Evolutionary conservation across 2,113 vertebrate genomes (phyloP), one percentile per base, ranked within the genome.

Genomic region (Anhinga anhinga): DNA sequence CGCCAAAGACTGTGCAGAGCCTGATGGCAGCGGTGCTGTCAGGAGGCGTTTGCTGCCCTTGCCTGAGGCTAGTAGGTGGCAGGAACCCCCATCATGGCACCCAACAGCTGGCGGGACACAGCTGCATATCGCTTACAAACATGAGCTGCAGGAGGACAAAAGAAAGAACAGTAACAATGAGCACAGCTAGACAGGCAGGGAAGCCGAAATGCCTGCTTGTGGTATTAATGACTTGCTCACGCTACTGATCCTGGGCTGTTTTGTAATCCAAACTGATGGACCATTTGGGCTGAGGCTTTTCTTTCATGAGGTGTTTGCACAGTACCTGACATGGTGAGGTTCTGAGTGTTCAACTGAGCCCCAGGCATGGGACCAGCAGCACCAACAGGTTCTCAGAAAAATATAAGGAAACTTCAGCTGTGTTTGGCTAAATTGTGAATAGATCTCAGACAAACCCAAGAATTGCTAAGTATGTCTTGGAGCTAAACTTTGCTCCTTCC

Each of bases 281-380:
- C 10, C 5, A 7, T 50, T 55, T 52, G 42, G 69, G 50, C 38
- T 32, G 26, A 27, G 26, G 30, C 21, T 92, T 67, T 80, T 69
- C 40, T 80, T 88, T 77, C 53, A 20, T 0, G 0, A 47, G 38
- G 34, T 4, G 1, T 84, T 77, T 52, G 26, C 15, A 14, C 3
- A 6, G 36, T 30, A 67, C 56, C 69, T 59, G 61, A 45, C 49
- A 61, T 0, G 8, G 7, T 4, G 40, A 86, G 42, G 56, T 32
- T 83, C 23, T 1, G 2, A 30, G 25, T 1, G 7, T 62, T 53
- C 42, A 61, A 1, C 44, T 47, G 30, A 61, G 59, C 36, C 78
- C 59, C 3, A 8, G 53, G 23, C 38, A 40, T 0, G 0, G 29
- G 23, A 82, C 34, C 47, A 85, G 52, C 52, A 89, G 83, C 66